phyloP scores from a whole-genome alignment of 2,113 vertebrate genomes.

The Channa argus region DNA sequence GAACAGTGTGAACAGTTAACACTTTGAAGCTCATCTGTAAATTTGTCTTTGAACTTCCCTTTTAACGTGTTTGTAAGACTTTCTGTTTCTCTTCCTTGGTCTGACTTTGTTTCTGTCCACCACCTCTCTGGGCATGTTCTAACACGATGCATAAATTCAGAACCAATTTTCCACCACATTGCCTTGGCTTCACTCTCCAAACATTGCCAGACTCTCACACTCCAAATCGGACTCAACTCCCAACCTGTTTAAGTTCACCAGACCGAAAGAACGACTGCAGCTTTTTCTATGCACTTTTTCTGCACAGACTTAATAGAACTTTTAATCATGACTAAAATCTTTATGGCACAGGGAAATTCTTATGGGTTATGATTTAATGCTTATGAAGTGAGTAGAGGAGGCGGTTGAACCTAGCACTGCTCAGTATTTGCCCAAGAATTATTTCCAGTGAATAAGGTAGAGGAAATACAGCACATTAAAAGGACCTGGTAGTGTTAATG shows the following conservation, averaged over 20 bases:
- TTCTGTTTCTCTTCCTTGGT: background rate
- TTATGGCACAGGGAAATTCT: slow-evolving; percentile 56
- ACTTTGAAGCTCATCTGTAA: background rate
- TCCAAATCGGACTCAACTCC: slow-evolving; percentile 49
- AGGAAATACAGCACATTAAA: background rate
- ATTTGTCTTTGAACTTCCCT: background rate
- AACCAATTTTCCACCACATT: slow-evolving; percentile 80
- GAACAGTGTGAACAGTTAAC: background rate
- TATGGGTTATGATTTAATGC: slow-evolving; percentile 50
- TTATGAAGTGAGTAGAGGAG: slow-evolving; percentile 57
- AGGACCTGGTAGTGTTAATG: too few species aligned
- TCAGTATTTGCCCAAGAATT: slow-evolving; percentile 27
- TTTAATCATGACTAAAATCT: slow-evolving; percentile 63
- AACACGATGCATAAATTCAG: slow-evolving; percentile 73
- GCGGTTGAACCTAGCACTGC: slow-evolving; percentile 29
- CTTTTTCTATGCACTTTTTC: slow-evolving; percentile 10
- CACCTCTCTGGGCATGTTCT: slow-evolving; percentile 48
- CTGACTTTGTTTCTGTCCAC: slow-evolving; percentile 32
- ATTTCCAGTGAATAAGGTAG: slow-evolving; percentile 20
- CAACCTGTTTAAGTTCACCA: slow-evolving; percentile 62
- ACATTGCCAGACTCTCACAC: slow-evolving; percentile 41
- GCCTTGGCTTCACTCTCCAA: slow-evolving; percentile 56
- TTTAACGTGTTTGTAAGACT: background rate
- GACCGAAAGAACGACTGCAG: slow-evolving; percentile 56
- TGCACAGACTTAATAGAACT: slow-evolving; percentile 47